These are phyloP conservation scores for Popillia japonica DNA, from an alignment of 1,140 invertebrate species.

Conservation along the genomic window DNA sequence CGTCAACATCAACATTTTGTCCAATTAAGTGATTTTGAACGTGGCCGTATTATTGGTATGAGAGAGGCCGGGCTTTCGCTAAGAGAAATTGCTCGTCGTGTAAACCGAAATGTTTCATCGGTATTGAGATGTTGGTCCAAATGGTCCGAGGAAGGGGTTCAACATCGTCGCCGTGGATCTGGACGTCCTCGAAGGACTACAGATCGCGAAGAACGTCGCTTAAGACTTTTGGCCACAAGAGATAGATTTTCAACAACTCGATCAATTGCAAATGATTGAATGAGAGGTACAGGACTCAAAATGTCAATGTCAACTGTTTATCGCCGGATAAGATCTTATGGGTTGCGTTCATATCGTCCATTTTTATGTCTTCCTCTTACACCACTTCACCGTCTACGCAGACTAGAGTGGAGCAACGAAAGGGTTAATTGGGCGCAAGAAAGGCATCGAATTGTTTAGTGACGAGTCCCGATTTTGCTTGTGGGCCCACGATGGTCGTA, in stretches of 20 bases:
- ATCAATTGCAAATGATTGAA: no score
- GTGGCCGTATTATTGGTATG: conserved; percentile 24
- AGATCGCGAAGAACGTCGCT: conserved; percentile 34
- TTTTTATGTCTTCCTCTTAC: conserved; percentile 18
- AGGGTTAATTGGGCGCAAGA: background rate
- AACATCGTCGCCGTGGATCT: conserved; percentile 28
- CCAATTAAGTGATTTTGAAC: conserved; percentile 6
- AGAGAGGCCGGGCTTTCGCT: background rate
- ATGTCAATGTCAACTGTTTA: conserved; percentile 3
- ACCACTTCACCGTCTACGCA: conserved; percentile 17
- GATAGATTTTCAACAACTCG: no score
- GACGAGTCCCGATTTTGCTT: conserved; percentile 30
- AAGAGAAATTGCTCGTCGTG: conserved; percentile 26
- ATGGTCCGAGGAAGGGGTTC: conserved; percentile 30
- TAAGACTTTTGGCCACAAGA: conserved; percentile 28
- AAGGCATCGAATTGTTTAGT: background rate
- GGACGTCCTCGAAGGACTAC: conserved; percentile 26
- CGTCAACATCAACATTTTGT: background rate
- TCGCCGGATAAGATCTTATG: conserved; percentile 7
- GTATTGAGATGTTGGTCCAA: conserved; percentile 15
- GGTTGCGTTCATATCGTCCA: background rate
- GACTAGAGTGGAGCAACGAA: background rate
- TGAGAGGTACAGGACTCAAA: no score
- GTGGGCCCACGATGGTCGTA: conserved; percentile 21
- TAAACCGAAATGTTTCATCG: conserved; percentile 19